phyloP scores from a whole-genome alignment of 2,888 invertebrate species.

The Brassicogethes aeneus region DNA sequence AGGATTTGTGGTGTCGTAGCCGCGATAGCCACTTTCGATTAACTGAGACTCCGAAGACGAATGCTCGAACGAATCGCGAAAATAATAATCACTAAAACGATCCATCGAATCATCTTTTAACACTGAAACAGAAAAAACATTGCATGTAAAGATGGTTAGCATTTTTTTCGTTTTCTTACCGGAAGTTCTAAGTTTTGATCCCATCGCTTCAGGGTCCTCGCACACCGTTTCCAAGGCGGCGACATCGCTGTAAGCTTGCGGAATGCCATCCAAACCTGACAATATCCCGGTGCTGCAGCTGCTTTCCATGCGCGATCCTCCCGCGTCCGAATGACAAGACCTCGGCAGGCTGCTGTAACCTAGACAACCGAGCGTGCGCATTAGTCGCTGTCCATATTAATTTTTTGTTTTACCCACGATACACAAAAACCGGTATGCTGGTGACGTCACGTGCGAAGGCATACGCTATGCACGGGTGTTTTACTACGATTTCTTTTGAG shows the following conservation, averaged over 20 bases:
- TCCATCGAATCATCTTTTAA: slow-evolving; percentile 41
- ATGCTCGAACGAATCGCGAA: slow-evolving; percentile 69
- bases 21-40: slow-evolving; percentile 41
- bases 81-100: slow-evolving; percentile 56
- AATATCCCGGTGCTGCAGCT: slow-evolving; percentile 36
- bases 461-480: too few species aligned
- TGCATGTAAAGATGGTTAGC: too few species aligned
- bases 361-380: slow-evolving; percentile 25
- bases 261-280: slow-evolving; percentile 35
- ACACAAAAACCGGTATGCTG: too few species aligned
- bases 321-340: slow-evolving; percentile 67
- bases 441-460: too few species aligned
- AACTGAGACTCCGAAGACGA: slow-evolving; percentile 72
- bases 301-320: slow-evolving; percentile 38
- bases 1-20: slow-evolving; percentile 37
- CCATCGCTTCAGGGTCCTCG: slow-evolving; percentile 54
- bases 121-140: slow-evolving; percentile 24
- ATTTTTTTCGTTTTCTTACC: too few species aligned
- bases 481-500: too few species aligned
- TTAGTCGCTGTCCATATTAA: too few species aligned
- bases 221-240: slow-evolving; percentile 57
- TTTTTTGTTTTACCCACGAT: too few species aligned
- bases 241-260: slow-evolving; percentile 36
- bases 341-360: slow-evolving; percentile 81
- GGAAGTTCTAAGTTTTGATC: slow-evolving; percentile 35